phyloP scores from a whole-genome alignment of 2,888 invertebrate species.

The Drosophila acutilabella region DNA sequence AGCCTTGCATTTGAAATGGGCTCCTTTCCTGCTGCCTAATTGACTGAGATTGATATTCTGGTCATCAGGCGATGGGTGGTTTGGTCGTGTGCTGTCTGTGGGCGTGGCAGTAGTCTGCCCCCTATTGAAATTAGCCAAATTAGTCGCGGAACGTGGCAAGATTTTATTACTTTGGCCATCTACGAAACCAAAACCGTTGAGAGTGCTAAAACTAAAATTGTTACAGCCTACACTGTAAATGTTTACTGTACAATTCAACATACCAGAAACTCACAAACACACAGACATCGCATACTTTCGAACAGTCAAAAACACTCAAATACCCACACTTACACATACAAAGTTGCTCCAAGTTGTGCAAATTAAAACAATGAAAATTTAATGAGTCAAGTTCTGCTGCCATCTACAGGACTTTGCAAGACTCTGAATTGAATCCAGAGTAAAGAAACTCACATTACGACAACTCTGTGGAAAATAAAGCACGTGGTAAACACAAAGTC shows the following conservation, averaged over 20 bases:
- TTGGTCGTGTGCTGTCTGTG: neutral
- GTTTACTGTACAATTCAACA: slow-evolving; percentile 26
- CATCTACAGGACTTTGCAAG: slow-evolving; percentile 20
- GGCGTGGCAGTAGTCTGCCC: slow-evolving; percentile 29
- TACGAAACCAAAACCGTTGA: slow-evolving; percentile 23
- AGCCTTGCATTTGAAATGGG: slow-evolving; percentile 4
- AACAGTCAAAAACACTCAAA: slow-evolving; percentile 29
- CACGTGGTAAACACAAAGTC: neutral
- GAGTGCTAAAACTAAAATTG: slow-evolving; percentile 7
- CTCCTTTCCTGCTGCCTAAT: slow-evolving; percentile 55
- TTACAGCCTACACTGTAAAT: slow-evolving; percentile 12
- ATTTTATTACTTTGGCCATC: slow-evolving; percentile 38
- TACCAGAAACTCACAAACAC: slow-evolving; percentile 15
- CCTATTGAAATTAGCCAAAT: slow-evolving; percentile 68
- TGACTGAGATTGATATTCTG: slow-evolving; percentile 68
- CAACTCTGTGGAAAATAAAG: slow-evolving; percentile 26
- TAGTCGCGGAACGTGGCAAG: slow-evolving; percentile 57
- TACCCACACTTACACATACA: slow-evolving; percentile 17
- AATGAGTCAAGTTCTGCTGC: slow-evolving; percentile 61
- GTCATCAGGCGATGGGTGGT: slow-evolving; percentile 14
- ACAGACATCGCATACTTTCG: slow-evolving; percentile 17
- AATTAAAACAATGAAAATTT: slow-evolving; percentile 75
- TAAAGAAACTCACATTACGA: slow-evolving; percentile 21
- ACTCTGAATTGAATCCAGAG: slow-evolving; percentile 19
- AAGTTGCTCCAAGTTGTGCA: slow-evolving; percentile 42